Percentiles rank a stretch among this genome's conserved stretches.
Evolutionary conservation across 2,888 invertebrate species (phyloP).

Genomic region (Leptopterna dolabrata): DNA sequence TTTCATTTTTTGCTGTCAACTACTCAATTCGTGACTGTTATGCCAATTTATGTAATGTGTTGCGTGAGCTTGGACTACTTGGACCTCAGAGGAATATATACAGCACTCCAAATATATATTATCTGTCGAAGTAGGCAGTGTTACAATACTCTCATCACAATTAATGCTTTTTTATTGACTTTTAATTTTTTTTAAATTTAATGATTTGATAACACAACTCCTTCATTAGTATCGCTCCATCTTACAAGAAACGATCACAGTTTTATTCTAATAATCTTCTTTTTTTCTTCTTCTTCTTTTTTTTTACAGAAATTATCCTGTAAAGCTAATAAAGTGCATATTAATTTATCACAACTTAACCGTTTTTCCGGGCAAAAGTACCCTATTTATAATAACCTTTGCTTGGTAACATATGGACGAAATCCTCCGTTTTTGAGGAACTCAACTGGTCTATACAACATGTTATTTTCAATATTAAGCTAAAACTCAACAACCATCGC

Average conservation of each 20-base stretch:
- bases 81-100: conserved; percentile 60
- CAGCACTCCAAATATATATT: conserved; percentile 60
- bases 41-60: conserved; percentile 26
- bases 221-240: conserved; percentile 55
- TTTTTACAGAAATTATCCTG: conserved; percentile 37
- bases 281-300: conserved; percentile 16
- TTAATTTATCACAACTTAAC: conserved; percentile 53
- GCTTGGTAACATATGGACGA: conserved; percentile 50
- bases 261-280: conserved; percentile 51
- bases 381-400: conserved; percentile 22
- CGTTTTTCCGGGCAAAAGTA: conserved; percentile 7
- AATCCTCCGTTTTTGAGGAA: conserved; percentile 10
- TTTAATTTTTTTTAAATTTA: conserved; percentile 51
- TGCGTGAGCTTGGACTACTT: conserved; percentile 59
- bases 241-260: conserved; percentile 61
- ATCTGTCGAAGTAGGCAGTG: conserved; percentile 61
- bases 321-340: conserved; percentile 46
- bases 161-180: conserved; percentile 43
- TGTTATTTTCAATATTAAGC: conserved; percentile 33
- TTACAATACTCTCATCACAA: conserved; percentile 60
- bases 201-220: conserved; percentile 58
- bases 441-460: conserved; percentile 28
- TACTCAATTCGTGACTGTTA: conserved; percentile 51
- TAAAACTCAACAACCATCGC: conserved; percentile 34
- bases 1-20: conserved; percentile 31